Conservation (phyloP, 2,113 vertebrate genomes). For the Silurus meridionalis region DNA sequence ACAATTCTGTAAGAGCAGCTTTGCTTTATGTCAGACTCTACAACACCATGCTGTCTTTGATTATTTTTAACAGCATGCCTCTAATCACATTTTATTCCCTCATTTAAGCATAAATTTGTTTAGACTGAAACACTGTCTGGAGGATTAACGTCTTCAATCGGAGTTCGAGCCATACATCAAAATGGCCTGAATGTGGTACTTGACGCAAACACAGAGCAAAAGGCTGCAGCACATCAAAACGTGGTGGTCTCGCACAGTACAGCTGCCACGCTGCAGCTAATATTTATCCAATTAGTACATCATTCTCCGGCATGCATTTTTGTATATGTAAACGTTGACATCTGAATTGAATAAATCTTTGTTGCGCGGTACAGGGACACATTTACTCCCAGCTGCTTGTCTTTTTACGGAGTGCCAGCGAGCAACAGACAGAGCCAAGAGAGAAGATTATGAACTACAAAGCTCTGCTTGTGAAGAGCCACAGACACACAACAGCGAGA, state of each 20-base stretch:
- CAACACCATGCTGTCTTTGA: not conserved
- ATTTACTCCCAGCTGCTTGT: conserved; percentile 47
- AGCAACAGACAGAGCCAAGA: conserved; percentile 24
- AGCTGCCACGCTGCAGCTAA: not conserved
- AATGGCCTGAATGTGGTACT: not conserved
- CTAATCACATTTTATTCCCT: not conserved
- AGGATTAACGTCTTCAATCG: not conserved
- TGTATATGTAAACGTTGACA: conserved; percentile 43
- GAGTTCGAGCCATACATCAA: not conserved
- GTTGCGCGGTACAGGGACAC: conserved; percentile 30
- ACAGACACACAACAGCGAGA: conserved; percentile 30
- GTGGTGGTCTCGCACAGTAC: conserved; percentile 26
- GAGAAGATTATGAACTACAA: conserved; percentile 45
- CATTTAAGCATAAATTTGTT: not conserved
- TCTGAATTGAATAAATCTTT: conserved; percentile 48
- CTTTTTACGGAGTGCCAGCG: conserved; percentile 46
- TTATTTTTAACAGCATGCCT: not conserved
- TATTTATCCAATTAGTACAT: conserved; percentile 43
- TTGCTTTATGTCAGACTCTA: no score
- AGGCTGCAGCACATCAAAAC: not conserved
- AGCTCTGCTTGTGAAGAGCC: conserved; percentile 42
- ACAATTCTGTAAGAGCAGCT: no score
- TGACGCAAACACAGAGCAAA: not conserved
- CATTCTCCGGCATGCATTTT: conserved; percentile 27
- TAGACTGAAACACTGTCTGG: not conserved